These are phyloP conservation scores for Sepioteuthis lessoniana DNA, from an alignment of 2,888 invertebrate species.

Conservation along the genomic window DNA sequence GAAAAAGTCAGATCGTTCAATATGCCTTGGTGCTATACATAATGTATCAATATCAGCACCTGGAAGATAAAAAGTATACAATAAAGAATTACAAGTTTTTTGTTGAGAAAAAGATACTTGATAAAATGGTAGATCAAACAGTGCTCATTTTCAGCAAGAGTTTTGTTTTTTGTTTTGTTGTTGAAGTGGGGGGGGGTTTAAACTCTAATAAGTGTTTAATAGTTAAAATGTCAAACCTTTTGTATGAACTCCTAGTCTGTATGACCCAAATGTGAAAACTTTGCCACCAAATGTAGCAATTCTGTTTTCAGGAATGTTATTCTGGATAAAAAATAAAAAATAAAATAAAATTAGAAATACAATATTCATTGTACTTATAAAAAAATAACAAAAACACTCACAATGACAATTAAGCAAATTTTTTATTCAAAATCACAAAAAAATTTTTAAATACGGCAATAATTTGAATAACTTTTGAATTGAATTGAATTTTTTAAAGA, in stretches of 20 bases:
- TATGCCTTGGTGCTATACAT: conserved; percentile 97
- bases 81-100: neutral
- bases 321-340: too few relatives aligned
- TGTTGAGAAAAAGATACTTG: neutral
- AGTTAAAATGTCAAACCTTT: conserved; percentile 76
- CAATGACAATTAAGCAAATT: too few relatives aligned
- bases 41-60: conserved; percentile 99
- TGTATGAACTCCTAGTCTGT: conserved; percentile 91
- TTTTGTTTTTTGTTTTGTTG: too few relatives aligned
- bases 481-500: too few relatives aligned
- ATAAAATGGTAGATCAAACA: too few relatives aligned
- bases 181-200: too few relatives aligned
- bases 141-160: too few relatives aligned
- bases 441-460: too few relatives aligned
- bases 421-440: too few relatives aligned
- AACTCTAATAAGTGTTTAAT: neutral
- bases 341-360: conserved; percentile 46
- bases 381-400: too few relatives aligned
- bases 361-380: neutral
- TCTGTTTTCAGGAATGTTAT: conserved; percentile 93
- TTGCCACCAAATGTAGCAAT: conserved; percentile 94
- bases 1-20: conserved; percentile 95
- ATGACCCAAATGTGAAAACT: conserved; percentile 99
- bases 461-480: too few relatives aligned
- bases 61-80: conserved; percentile 50